Evolutionary conservation across 1,140 invertebrate genomes (phyloP).

Genomic region (Trachymyrmex cornetzi): DNA sequence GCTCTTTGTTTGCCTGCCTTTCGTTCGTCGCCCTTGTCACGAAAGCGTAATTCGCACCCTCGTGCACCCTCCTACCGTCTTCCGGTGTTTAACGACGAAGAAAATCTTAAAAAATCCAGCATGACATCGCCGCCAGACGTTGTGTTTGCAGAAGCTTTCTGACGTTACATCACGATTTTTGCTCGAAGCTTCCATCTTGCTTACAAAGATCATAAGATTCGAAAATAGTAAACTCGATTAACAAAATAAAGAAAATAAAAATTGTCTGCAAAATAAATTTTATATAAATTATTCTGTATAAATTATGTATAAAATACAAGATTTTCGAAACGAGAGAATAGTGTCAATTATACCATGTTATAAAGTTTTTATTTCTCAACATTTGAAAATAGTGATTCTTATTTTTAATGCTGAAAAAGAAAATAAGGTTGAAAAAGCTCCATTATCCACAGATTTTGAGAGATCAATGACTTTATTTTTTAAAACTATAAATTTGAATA

Average conservation of each 20-base stretch:
- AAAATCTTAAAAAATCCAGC: slow-evolving; percentile 45
- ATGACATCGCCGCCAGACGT: not conserved
- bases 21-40: slow-evolving; percentile 80
- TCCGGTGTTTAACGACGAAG: slow-evolving; percentile 60
- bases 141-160: slow-evolving; percentile 27
- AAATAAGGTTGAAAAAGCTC: no score
- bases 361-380: no score
- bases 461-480: no score
- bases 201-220: not conserved
- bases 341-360: not conserved
- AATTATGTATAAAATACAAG: not conserved
- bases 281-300: not conserved
- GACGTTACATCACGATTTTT: not conserved
- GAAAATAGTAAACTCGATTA: not conserved
- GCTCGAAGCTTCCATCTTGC: no score
- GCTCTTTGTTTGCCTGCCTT: slow-evolving; percentile 68
- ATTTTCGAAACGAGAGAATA: not conserved
- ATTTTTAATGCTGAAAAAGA: no score
- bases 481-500: no score
- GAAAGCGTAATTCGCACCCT: slow-evolving; percentile 75
- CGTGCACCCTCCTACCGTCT: slow-evolving; percentile 53
- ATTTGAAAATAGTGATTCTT: no score
- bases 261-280: no score
- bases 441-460: no score
- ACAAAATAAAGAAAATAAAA: not conserved